Conservation (phyloP, 2,797 vertebrate species). For the Anabacerthia variegaticeps region DNA sequence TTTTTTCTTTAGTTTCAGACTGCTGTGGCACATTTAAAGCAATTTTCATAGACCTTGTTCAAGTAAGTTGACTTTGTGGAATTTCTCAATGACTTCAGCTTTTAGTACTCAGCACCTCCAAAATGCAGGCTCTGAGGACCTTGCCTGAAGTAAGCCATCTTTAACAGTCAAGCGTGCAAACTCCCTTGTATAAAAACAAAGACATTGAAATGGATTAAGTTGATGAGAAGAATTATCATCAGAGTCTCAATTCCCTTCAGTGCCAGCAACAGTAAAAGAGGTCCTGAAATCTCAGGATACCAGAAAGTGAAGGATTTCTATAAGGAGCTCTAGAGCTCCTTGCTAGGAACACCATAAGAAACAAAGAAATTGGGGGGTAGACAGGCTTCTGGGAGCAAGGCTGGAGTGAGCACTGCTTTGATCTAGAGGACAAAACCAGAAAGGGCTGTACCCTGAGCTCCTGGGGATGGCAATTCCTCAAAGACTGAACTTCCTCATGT, state of each 20-base stretch:
- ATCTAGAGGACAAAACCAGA: neutral
- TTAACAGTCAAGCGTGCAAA: neutral
- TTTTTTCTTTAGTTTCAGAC: neutral
- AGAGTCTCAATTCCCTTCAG: neutral
- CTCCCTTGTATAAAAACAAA: fast-evolving
- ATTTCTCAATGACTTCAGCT: neutral
- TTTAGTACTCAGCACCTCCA: neutral
- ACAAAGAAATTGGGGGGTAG: neutral
- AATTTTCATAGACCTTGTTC: neutral
- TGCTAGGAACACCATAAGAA: neutral
- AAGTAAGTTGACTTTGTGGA: neutral
- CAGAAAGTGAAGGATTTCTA: neutral
- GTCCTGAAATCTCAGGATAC: neutral
- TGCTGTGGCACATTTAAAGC: neutral
- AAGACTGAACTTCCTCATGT: neutral
- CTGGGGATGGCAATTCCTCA: neutral
- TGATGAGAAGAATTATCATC: neutral
- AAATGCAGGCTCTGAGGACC: neutral
- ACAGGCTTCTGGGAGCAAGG: neutral
- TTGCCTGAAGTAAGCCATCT: neutral
- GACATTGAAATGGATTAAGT: neutral
- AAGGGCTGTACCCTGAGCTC: neutral
- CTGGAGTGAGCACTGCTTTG: neutral
- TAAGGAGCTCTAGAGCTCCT: neutral
- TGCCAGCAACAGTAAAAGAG: neutral